Base-by-base conservation (phyloP, 2,888 invertebrate genomes). In the Drosophila borealis region DNA sequence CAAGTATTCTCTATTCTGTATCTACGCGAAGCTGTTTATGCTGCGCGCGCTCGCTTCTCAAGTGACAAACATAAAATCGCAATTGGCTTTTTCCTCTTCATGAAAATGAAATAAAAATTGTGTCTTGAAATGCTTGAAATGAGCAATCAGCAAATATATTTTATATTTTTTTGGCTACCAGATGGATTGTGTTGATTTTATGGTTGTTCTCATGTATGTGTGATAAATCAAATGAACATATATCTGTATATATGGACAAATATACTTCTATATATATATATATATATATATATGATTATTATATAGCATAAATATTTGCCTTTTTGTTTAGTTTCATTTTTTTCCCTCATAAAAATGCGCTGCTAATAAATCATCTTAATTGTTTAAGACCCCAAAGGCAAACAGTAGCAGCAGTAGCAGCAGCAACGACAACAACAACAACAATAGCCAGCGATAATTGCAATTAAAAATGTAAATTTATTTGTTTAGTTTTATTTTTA, bases 391-490 rank as follows among this genome's bases (percentile, higher is more conserved):
- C 86, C 81, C 81, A 81, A 81, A 81, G 82, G 85, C 85, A 83
- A 83, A 86, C 83, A 83, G 81, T 83, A 86, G 87, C 85, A 72
- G 39, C 56, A 60, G 45, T 59, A 57, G 21, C 46, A 67, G 37
- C 42, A 59, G 44, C 36, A 70, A 33, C 70, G 57, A 49, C 41
- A 62, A 25, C 62, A 67, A 65, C 64, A 73, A 76, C 71, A 80
- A 79, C 60, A 85, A 80, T 68, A 66, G 80, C 53, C 65, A 76
- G 81, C 74, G 80, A 87, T 83, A 81, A 81, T 84, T 84, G 86
- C 89, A 89, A 86, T 89, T 89, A 87, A 87, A 89, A 87, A 89
- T 86, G 81, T 87, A 78, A 87, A 89, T 86, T 81, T 81, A 86
- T 86, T 84, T 74, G 41, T 73, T 71, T 79, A 72, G 82, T 66